Percentiles rank a stretch among this genome's conserved stretches.
phyloP scores from a whole-genome alignment of 2,113 vertebrate genomes.

The Oryzias melastigma region DNA sequence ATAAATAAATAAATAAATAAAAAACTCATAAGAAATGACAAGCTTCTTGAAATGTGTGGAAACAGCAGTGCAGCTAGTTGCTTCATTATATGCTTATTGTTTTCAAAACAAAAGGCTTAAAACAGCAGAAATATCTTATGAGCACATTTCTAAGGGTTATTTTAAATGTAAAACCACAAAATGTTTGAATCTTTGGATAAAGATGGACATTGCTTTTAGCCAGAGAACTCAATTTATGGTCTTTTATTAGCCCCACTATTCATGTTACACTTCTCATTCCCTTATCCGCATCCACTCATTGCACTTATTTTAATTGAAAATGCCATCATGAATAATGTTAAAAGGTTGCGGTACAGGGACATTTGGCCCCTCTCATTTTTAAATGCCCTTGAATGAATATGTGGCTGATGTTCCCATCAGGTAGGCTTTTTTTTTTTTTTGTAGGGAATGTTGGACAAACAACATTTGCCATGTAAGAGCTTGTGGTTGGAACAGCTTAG shows the following conservation, averaged over 20 bases:
- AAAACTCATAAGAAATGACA: slow-evolving; percentile 18
- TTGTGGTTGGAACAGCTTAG: slow-evolving; percentile 15
- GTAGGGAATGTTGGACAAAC: slow-evolving; percentile 37
- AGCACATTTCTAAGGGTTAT: not conserved
- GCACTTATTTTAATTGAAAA: slow-evolving; percentile 63
- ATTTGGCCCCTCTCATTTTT: slow-evolving; percentile 45
- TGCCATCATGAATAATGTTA: slow-evolving; percentile 44
- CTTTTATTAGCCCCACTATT: slow-evolving; percentile 47
- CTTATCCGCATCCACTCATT: slow-evolving; percentile 44
- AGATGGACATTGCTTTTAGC: slow-evolving; percentile 23
- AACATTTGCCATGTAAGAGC: slow-evolving; percentile 39
- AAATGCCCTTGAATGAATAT: slow-evolving; percentile 33
- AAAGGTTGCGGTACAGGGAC: slow-evolving; percentile 24
- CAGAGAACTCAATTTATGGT: slow-evolving; percentile 28
- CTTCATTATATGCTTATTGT: slow-evolving; percentile 40
- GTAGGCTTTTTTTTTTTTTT: slow-evolving; percentile 39
- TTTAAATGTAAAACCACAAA: slow-evolving; percentile 25
- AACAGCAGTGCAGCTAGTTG: slow-evolving; percentile 59
- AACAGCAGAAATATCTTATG: not conserved
- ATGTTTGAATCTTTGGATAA: not conserved
- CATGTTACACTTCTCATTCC: slow-evolving; percentile 41
- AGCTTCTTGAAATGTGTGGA: slow-evolving; percentile 48
- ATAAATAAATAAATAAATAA: slow-evolving; percentile 28
- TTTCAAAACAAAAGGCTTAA: slow-evolving; percentile 18
- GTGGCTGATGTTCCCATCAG: slow-evolving; percentile 47